Percentiles rank a stretch among this genome's conserved stretches.
Conservation (phyloP, 2,113 vertebrate species). For the Aptenodytes patagonicus region DNA sequence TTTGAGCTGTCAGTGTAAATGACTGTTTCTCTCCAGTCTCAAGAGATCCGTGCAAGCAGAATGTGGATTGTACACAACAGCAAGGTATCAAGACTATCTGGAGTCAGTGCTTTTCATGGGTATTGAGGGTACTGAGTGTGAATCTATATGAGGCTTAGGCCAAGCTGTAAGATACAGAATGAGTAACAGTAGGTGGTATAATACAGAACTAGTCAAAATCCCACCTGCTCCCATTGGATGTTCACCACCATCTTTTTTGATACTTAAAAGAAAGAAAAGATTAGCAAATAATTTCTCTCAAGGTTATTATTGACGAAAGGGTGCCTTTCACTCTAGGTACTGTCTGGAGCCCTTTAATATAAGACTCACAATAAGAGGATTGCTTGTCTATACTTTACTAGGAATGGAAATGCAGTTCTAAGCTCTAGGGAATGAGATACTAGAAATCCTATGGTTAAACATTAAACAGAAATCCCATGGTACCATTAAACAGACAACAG, state of each 20-base stretch:
- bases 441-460: not conserved
- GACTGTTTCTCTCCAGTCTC: not conserved
- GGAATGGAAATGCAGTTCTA: not conserved
- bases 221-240: not conserved
- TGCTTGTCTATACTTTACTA: not conserved
- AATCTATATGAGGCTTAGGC: fast-evolving
- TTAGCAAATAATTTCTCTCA: not conserved
- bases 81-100: not conserved
- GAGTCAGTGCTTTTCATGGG: not conserved
- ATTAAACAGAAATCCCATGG: not conserved
- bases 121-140: not conserved
- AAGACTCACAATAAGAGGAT: not conserved
- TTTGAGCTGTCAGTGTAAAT: not conserved
- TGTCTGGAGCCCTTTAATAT: not conserved
- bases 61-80: not conserved
- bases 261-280: not conserved
- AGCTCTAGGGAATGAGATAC: not conserved
- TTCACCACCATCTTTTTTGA: not conserved
- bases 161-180: not conserved
- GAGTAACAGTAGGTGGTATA: not conserved
- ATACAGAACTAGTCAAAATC: not conserved
- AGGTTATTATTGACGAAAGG: not conserved
- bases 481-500: not conserved
- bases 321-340: not conserved
- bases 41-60: not conserved